Evolutionary conservation across 2,113 vertebrate species (phyloP).

Genomic region (Guaruba guarouba): DNA sequence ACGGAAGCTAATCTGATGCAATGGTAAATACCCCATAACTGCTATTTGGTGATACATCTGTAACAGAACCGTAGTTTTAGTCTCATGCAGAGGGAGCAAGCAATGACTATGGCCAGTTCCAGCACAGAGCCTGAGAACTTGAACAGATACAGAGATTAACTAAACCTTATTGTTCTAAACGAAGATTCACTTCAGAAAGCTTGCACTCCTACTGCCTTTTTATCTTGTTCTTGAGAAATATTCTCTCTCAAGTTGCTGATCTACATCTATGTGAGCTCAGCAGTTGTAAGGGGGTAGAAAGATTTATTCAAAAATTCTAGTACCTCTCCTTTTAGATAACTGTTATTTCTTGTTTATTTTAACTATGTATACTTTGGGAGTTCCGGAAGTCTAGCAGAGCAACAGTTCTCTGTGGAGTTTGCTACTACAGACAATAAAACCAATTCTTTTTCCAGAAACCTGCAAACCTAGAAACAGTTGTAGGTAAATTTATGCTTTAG

Average conservation of each 20-base stretch:
- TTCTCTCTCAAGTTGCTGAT: neutral
- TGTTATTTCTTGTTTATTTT: neutral
- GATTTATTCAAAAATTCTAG: neutral
- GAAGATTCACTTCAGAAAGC: neutral
- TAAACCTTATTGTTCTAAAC: neutral
- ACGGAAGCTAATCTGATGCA: neutral
- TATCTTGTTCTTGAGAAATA: neutral
- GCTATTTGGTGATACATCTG: neutral
- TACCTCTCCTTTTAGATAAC: neutral
- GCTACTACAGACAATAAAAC: neutral
- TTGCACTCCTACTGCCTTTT: neutral
- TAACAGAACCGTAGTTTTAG: neutral
- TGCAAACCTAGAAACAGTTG: neutral
- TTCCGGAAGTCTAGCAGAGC: neutral
- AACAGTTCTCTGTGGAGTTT: neutral
- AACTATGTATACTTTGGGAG: neutral
- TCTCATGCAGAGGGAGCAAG: rapidly evolving
- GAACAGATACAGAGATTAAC: neutral
- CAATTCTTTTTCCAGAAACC: neutral
- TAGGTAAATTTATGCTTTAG: neutral
- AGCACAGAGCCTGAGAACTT: neutral
- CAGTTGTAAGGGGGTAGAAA: neutral
- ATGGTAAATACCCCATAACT: neutral
- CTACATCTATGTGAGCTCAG: neutral
- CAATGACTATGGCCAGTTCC: neutral